A percentile compares a stretch with the other conserved stretches of the same genome.
Conservation (phyloP, 2,113 vertebrate species). For the Notothenia rossii region DNA sequence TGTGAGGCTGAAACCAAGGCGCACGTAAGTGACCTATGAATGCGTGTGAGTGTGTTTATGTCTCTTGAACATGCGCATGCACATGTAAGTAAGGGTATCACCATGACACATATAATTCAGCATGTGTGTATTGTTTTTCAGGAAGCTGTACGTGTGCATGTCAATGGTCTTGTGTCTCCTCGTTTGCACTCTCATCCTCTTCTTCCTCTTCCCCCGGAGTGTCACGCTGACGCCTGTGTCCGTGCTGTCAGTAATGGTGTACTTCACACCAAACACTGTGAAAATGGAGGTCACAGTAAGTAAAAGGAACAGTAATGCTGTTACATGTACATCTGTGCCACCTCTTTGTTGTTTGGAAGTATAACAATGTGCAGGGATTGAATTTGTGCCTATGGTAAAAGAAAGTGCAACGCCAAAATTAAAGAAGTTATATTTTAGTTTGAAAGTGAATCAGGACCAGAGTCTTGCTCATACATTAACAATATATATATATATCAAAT, state of each 20-base stretch:
- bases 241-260: conserved; percentile 90
- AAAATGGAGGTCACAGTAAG: conserved; percentile 79
- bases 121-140: conserved; percentile 50
- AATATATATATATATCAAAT: too few relatives aligned
- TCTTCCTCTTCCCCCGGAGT: conserved; percentile 96
- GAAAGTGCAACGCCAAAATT: too few relatives aligned
- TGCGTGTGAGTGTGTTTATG: background rate
- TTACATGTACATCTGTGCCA: background rate
- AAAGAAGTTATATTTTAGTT: too few relatives aligned
- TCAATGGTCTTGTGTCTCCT: conserved; percentile 90
- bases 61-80: background rate
- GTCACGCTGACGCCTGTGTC: conserved; percentile 89
- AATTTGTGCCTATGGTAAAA: background rate
- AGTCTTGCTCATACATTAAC: too few relatives aligned
- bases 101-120: background rate
- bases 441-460: too few relatives aligned
- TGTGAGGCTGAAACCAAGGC: conserved; percentile 92
- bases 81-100: background rate
- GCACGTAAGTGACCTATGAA: conserved; percentile 88
- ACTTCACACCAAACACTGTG: conserved; percentile 73
- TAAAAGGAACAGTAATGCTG: background rate
- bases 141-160: conserved; percentile 92
- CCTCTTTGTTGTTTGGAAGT: background rate
- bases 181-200: conserved; percentile 90
- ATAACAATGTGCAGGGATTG: background rate